These are phyloP conservation scores for Stomorhina lunata DNA, from an alignment of 2,888 invertebrate genomes.

Conservation along the genomic window DNA sequence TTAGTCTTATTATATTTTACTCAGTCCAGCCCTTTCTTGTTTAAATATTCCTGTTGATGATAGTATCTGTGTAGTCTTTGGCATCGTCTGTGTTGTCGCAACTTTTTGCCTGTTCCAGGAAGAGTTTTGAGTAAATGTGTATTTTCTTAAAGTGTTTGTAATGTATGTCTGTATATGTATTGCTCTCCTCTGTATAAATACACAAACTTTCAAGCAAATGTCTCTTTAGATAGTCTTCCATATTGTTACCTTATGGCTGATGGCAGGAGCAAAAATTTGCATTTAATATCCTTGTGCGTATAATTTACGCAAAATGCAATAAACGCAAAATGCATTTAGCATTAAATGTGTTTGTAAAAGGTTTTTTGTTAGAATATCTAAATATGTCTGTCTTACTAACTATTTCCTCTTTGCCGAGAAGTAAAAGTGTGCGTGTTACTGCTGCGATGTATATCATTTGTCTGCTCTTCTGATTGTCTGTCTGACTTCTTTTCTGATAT, in stretches of 20 bases:
- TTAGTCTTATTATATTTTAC: no score
- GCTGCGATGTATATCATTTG: background rate
- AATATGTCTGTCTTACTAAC: background rate
- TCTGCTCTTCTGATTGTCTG: constrained; percentile 11
- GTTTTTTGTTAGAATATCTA: background rate
- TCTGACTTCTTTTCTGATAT: background rate
- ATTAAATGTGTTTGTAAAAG: background rate
- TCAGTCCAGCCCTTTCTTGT: background rate
- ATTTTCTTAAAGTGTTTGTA: background rate
- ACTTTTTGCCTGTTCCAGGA: background rate
- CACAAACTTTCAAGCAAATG: background rate
- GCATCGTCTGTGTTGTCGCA: background rate
- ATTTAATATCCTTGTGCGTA: constrained; percentile 80
- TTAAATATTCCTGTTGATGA: background rate
- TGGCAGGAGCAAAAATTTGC: constrained; percentile 71
- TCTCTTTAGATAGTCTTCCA: constrained; percentile 4
- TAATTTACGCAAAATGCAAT: constrained; percentile 80
- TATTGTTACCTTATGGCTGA: constrained; percentile 10
- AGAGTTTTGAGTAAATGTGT: background rate
- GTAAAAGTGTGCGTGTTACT: background rate
- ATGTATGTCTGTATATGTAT: background rate
- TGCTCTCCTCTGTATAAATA: background rate
- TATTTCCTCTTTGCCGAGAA: background rate
- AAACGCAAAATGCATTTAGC: constrained; percentile 78
- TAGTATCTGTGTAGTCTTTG: background rate